Conservation (phyloP, 2,113 vertebrate species). For the Butorides virescens region DNA sequence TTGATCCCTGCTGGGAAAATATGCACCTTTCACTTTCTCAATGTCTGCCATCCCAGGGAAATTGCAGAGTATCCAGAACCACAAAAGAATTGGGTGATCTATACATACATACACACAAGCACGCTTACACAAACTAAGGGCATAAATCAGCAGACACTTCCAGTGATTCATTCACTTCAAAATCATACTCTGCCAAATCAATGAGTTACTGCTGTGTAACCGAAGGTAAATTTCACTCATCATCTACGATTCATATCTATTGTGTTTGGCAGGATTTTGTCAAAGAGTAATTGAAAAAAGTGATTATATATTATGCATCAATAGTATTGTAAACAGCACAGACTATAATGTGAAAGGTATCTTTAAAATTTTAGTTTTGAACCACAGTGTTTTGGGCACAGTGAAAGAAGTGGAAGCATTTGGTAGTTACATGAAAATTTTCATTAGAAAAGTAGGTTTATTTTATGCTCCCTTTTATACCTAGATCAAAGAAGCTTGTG, state of each 20-base stretch:
- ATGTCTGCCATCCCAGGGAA: background rate
- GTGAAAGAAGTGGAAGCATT: background rate
- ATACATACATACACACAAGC: background rate
- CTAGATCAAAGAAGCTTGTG: background rate
- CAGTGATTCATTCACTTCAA: background rate
- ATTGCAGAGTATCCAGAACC: background rate
- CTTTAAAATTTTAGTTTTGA: background rate
- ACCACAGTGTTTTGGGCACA: background rate
- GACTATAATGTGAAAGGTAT: background rate
- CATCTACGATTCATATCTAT: background rate
- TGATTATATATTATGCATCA: background rate
- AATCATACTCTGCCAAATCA: background rate
- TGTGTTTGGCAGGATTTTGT: background rate
- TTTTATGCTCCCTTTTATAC: background rate
- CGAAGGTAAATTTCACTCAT: background rate
- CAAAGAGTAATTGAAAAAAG: background rate
- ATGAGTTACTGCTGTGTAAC: background rate
- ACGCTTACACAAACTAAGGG: background rate
- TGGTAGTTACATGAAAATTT: background rate
- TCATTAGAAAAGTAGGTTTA: background rate
- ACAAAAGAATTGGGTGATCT: background rate
- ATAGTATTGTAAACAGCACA: background rate
- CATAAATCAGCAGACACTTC: background rate
- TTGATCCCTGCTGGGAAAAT: conserved; percentile 30
- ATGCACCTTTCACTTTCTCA: background rate